Evolutionary conservation across 1,140 invertebrate species (phyloP), one percentile per base, ranked within the genome.

Genomic region (Tribolium castaneum): DNA sequence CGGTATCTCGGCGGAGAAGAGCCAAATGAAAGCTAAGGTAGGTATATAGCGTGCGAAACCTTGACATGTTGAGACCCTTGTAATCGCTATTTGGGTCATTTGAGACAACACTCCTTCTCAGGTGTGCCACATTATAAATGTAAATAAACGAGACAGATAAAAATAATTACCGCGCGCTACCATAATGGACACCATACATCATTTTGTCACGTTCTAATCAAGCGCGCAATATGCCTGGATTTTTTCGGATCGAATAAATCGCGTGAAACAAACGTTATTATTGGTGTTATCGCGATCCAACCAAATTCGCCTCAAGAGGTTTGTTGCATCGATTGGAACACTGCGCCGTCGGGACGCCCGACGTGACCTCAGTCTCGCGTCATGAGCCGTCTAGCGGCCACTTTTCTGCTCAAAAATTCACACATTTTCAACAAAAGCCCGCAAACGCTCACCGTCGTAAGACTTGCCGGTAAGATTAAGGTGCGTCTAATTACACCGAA

Each of bases 1-100:
- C 83, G 94, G 94, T 12, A 89, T 95, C 71, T 92, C 92, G 0
- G 91, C 94, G 1, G 93, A 95, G 87, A 93, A 95, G 86, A 91
- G 91, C 79, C 89, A 93, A 35, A 90, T 95, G 78, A 88, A 92
- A 13, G 90, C 92, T 66, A 91, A 93, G 89, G 93, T 94, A 82
- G 89, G n/a, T n/a, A 51, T 74, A 35, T 30, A 3, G 10, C 73
- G 51, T 59, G 54, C 52, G 25, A 35, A 77, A 30, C 66, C 51
- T 54, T 45, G 49, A 39, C 50, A 25, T 25, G 54, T 7, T 25
- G 6, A 59, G 19, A 22, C 54, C 54, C 54, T 59, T 59, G 52
- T 54, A 54, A 30, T 30, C 19, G 59, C 30, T 66, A 66, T 66
- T 66, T 66, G 7, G 59, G 59, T 66, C 59, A 66, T 71, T 51